Base-by-base conservation (phyloP, 1,140 invertebrate species). In the Conus ventricosus region DNA sequence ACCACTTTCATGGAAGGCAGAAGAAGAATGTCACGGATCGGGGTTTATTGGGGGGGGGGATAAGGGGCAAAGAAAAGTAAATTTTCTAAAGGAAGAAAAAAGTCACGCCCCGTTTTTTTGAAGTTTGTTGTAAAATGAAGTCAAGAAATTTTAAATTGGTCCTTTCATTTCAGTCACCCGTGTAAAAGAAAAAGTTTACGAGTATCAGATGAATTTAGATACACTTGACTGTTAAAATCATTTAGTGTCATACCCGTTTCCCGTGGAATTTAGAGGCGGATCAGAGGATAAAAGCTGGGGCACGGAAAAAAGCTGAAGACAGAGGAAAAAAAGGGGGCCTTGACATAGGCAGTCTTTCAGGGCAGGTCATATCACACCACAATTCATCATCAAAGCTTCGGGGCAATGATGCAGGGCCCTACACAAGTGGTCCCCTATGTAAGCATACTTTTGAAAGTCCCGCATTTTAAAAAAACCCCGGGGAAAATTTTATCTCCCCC, bases 301-400 rank as follows among this genome's bases (percentile, higher is more conserved):
- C 0, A 39, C 60, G 20, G 23, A 5, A 23, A 85, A 85, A 27
- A 0, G 55, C 6, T 25, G 55, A 39, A 55, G 39, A 17, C 84
- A 85, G 1, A 71, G n/a, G 51, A 39, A n/a, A 60, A 15, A 39
- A n/a, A 60, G 25, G 1, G 11, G 4, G 15, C 60, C 84, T 17
- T 85, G 57, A 85, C 84, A 85, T 20, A 8, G 39, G 15, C 84
- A 85, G 11, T 20, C n/a, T 39, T 39, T 7, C 39, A 20, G 84
- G 84, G 67, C 84, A 85, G 0, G 7, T 27, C 5, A 85, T 13
- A 51, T 85, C n/a, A 67, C 84, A 85, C 11, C 55, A 71, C 25
- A n/a, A 17, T 60, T 85, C 84, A 55, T 85, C 84, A 57, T 85
- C 84, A 39, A 39, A 71, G 84, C 39, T 85, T n/a, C 7, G 57